Conservation (phyloP, 2,113 vertebrate species). For the Bos taurus region ARS-UCD2.0 NC_037344.1:5398001-5398500, state of each 20-base stretch:
- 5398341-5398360: accelerated
- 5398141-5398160: neutral
- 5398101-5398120: neutral
- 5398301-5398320: too few species aligned
- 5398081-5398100: neutral
- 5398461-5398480: neutral
- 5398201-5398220: neutral
- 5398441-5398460: neutral
- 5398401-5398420: neutral
- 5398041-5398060: neutral
- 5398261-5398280: neutral
- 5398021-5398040: neutral
- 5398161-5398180: neutral
- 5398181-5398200: neutral
- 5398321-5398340: accelerated
- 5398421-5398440: neutral
- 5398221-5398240: neutral
- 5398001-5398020: neutral
- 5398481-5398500: neutral
- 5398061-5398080: neutral
- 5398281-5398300: neutral
- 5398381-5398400: neutral
- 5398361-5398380: neutral
- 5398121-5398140: neutral
- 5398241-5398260: neutral